Evolutionary conservation across 35 echinoderm and acorn worm genomes (phyloP), one percentile per base, ranked within the genome.

Genomic region (Acanthaster planci): DNA sequence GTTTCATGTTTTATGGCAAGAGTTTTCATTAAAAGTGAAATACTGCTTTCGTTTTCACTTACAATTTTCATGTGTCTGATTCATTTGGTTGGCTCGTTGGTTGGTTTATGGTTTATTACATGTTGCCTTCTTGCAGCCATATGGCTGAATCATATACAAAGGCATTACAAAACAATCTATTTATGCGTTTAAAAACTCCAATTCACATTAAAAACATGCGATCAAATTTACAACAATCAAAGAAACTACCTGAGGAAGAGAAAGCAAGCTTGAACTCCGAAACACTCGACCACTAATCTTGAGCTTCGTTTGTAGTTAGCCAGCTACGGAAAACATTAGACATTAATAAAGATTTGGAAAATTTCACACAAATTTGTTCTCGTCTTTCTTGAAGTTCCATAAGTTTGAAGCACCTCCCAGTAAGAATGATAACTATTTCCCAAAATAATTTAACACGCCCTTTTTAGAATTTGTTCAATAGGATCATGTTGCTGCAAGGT

Each of bases 371-470:
- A n/a, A 84, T 32, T 60, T 0, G 5, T 60, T 84, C 52, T 37
- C 81, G 81, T 8, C 81, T 1, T 67, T 59, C 9, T 7, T 60
- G 0, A 17, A 84, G 81, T 7, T 84, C 22, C 18, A 15, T 8
- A 18, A 84, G 22, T 36, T 12, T 22, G 9, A 1, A 77, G 40
- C 7, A 64, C 84, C 44, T 76, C 10, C 6, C 77, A 21, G 72
- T 86, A 86, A 15, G 60, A 86, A 21, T 15, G 6, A 39, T 86
- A 86, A 31, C 50, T 8, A 47, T 18, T 38, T 7, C 35, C 60
- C 22, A 86, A 53, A 35, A 87, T 87, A n/a, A 87, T 87, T 36
- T 42, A 54, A 57, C 32, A 56, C 9, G 86, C 76, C 29, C 86
- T 60, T 51, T 80, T 87, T 5, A 80, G 75, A 18, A 87, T 60